A percentile compares a stretch with the other conserved stretches of the same genome.
Conservation (phyloP, 2,888 invertebrate genomes). For the Agriopis leucophaearia region DNA sequence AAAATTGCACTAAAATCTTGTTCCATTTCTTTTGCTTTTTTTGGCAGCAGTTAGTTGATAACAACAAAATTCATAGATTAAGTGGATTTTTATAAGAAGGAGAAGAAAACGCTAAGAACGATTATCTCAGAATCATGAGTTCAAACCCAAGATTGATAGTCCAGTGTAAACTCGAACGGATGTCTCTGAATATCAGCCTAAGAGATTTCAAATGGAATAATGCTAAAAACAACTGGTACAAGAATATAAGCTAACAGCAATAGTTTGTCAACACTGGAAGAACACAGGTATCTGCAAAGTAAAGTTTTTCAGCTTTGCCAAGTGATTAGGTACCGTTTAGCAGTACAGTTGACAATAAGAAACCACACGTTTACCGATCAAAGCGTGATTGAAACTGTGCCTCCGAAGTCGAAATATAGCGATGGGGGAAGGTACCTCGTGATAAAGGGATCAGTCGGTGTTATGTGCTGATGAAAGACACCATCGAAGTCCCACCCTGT, state of each 20-base stretch:
- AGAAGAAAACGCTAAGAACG: too few species aligned
- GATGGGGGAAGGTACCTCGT: slow-evolving; percentile 32
- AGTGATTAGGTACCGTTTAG: slow-evolving; percentile 16
- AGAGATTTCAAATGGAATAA: slow-evolving; percentile 11
- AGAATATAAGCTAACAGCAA: slow-evolving; percentile 22
- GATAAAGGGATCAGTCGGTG: slow-evolving; percentile 40
- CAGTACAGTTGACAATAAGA: slow-evolving; percentile 32
- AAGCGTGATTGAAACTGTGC: slow-evolving; percentile 47
- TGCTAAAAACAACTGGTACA: slow-evolving; percentile 17
- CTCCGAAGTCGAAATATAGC: slow-evolving; percentile 41
- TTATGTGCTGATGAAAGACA: slow-evolving; percentile 36
- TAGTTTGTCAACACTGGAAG: slow-evolving; percentile 23
- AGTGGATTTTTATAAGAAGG: too few species aligned
- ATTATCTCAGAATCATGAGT: too few species aligned
- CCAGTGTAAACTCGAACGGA: neutral
- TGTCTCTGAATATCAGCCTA: slow-evolving; percentile 14
- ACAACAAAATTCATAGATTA: neutral
- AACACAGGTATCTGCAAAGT: slow-evolving; percentile 18
- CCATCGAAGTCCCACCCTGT: neutral
- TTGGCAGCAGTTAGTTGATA: neutral
- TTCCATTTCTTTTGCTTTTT: neutral
- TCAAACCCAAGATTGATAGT: neutral
- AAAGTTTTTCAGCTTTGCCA: slow-evolving; percentile 15
- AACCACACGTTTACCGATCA: slow-evolving; percentile 38
- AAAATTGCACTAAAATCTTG: neutral